Evolutionary conservation across 1,140 invertebrate genomes (phyloP), one percentile per base, ranked within the genome.

Genomic region (Polypedilum pembai): DNA sequence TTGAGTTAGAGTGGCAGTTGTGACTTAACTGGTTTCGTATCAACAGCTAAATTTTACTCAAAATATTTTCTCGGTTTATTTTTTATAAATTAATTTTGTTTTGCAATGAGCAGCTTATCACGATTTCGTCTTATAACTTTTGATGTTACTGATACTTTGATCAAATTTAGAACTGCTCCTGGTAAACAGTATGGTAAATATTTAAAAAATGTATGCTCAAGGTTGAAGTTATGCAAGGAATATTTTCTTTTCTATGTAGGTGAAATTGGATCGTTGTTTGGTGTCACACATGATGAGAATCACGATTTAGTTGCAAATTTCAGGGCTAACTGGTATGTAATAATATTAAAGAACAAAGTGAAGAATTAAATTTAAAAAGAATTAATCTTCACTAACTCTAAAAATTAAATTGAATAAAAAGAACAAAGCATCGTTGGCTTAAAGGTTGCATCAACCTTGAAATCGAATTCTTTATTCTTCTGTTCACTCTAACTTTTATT

Each of bases 101-200:
- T 69, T 18, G 18, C 7, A 69, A 69, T 69, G 65, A 69, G 65
- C 65, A 69, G 65, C 17, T 69, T 69, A 18, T 69, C 65, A 18
- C 83, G 80, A 56, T 84, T 87, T 24, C 83, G 85, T 75, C 81
- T 94, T 76, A 86, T 96, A 72, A 96, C 94, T 15, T 94, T 96
- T 80, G 94, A 96, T 83, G 89, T 93, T 12, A 96, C 92, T 7
- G 91, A 92, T 76, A 96, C 94, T 0, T 80, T 96, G 65, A 80
- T 96, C 21, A 88, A 88, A 79, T 90, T 92, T 78, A 83, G 85
- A 21, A 85, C 86, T 3, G 84, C 87, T 73, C 86, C 92, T n/a
- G 91, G 89, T 73, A 84, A 90, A 74, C 87, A 91, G 78, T 96
- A 96, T 82, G 84, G 45, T 56, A 56, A 7, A 45, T 45, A 45